These are phyloP conservation scores for Drosophila kepulauana DNA, from an alignment of 1,140 invertebrate species.

Conservation along the genomic window DNA sequence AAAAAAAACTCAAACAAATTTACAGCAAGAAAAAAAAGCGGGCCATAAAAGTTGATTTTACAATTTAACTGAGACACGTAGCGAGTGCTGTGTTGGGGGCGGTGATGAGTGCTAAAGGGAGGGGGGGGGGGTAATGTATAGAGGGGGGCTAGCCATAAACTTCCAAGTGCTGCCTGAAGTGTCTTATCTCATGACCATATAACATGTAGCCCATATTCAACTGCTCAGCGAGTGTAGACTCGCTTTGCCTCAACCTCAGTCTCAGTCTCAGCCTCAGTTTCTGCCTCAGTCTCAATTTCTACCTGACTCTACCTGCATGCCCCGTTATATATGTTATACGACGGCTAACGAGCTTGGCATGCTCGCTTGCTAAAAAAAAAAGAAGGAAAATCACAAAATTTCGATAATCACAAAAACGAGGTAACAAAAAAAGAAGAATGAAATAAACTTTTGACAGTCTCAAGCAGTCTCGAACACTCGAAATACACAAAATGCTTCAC, in stretches of 20 bases:
- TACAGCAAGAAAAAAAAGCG: conserved; percentile 21
- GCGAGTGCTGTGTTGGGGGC: background rate
- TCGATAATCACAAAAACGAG: background rate
- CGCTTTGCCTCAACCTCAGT: background rate
- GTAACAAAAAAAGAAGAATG: background rate
- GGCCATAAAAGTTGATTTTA: conserved; percentile 48
- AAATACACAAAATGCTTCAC: conserved; percentile 52
- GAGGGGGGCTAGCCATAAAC: conserved; percentile 48
- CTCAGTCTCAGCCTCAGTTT: background rate
- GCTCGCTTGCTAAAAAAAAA: conserved; percentile 13
- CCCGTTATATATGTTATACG: conserved; percentile 48
- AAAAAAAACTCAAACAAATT: conserved; percentile 10
- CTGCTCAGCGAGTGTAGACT: background rate
- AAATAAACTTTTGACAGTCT: conserved; percentile 53
- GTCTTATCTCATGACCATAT: conserved; percentile 75
- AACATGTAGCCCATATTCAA: conserved; percentile 57
- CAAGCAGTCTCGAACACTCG: conserved; percentile 52
- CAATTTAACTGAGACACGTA: conserved; percentile 20
- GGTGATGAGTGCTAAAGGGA: background rate
- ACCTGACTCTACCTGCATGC: conserved; percentile 4
- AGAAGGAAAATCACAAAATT: conserved; percentile 8
- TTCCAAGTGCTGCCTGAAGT: conserved; percentile 68
- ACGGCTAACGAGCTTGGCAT: conserved; percentile 60
- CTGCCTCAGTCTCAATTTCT: background rate
- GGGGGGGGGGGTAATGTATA: background rate